A percentile compares a stretch with the other conserved stretches of the same genome.
Evolutionary conservation across 2,113 vertebrate species (phyloP).

Genomic region (Origma solitaria): DNA sequence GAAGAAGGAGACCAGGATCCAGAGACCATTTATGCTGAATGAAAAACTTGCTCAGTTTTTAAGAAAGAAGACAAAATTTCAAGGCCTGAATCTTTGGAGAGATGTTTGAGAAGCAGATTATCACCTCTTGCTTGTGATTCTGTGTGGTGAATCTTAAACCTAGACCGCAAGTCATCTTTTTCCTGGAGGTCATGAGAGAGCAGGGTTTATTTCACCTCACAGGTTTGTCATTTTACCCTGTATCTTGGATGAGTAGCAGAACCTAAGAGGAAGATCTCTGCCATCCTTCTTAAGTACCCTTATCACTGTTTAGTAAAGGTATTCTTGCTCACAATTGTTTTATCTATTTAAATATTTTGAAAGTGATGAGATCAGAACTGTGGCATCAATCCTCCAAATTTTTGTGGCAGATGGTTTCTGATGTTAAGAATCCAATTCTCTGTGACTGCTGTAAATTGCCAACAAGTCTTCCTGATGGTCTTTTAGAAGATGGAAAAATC

Average conservation of each 20-base stretch:
- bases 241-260: background rate
- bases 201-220: background rate
- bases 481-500: background rate
- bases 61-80: background rate
- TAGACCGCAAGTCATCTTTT: rapidly evolving
- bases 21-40: background rate
- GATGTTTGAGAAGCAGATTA: background rate
- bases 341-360: background rate
- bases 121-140: background rate
- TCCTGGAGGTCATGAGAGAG: background rate
- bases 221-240: background rate
- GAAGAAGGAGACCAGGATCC: background rate
- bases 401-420: background rate
- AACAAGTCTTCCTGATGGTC: background rate
- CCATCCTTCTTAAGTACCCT: background rate
- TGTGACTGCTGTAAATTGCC: background rate
- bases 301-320: background rate
- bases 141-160: background rate
- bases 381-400: background rate
- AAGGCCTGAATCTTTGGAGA: background rate
- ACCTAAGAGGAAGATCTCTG: background rate
- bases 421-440: background rate
- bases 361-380: background rate
- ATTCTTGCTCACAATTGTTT: background rate
- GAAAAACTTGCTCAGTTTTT: background rate